Percentiles rank a stretch among this genome's conserved stretches.
Evolutionary conservation across 2,888 invertebrate genomes (phyloP).

Genomic region (Tiliacea aurago): DNA sequence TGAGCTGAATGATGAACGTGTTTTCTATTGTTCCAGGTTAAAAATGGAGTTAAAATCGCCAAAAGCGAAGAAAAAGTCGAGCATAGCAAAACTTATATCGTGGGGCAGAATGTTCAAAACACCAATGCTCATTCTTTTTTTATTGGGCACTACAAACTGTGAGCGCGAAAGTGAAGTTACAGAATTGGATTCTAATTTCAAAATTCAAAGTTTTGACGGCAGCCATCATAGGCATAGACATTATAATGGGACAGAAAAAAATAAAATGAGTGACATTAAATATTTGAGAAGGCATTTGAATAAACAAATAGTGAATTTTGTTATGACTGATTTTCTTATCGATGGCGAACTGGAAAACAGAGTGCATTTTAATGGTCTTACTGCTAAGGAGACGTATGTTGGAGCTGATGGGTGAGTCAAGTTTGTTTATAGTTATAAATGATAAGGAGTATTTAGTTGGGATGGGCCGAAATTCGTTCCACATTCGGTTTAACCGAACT

Average conservation of each 20-base stretch:
- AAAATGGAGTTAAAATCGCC: slow-evolving; percentile 87
- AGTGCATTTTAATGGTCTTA: slow-evolving; percentile 91
- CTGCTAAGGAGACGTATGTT: slow-evolving; percentile 92
- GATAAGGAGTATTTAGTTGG: neutral
- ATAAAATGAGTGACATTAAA: slow-evolving; percentile 82
- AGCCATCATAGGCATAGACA: slow-evolving; percentile 76
- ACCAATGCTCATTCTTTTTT: slow-evolving; percentile 81
- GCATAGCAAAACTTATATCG: slow-evolving; percentile 75
- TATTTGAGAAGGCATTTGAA: slow-evolving; percentile 85
- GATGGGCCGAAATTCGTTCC: too few species aligned
- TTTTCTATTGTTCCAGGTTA: slow-evolving; percentile 75
- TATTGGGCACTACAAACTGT: slow-evolving; percentile 84
- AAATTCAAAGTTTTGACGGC: slow-evolving; percentile 58
- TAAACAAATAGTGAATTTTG: slow-evolving; percentile 90
- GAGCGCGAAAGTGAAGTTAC: slow-evolving; percentile 77
- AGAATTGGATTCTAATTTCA: slow-evolving; percentile 66
- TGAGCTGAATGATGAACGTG: neutral
- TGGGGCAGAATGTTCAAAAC: slow-evolving; percentile 84
- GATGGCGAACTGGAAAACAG: slow-evolving; percentile 94
- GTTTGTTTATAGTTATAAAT: neutral
- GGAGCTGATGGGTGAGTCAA: slow-evolving; percentile 87
- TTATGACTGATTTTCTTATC: slow-evolving; percentile 91
- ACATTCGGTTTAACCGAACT: too few species aligned
- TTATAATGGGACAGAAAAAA: slow-evolving; percentile 70
- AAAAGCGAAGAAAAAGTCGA: slow-evolving; percentile 86